These are phyloP conservation scores for Pteropus alecto DNA, from an alignment of 2,113 vertebrate genomes.

Conservation along the genomic window DNA sequence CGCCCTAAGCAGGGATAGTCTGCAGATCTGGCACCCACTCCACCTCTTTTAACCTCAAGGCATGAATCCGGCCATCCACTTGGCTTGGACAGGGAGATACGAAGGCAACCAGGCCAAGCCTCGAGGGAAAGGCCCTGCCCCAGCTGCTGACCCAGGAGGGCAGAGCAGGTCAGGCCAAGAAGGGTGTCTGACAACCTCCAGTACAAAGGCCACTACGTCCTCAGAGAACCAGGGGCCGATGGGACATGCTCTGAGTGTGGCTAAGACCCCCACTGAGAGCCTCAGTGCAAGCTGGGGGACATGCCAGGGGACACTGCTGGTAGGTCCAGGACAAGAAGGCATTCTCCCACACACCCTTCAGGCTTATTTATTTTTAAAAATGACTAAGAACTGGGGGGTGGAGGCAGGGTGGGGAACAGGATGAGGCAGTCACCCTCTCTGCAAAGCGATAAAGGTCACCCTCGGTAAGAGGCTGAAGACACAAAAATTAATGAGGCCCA, in stretches of 20 bases:
- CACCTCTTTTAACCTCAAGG: background rate
- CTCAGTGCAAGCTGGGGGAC: background rate
- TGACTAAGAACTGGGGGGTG: background rate
- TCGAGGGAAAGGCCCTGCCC: background rate
- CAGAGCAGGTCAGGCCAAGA: background rate
- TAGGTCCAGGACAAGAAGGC: background rate
- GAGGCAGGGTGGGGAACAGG: background rate
- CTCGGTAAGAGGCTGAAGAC: background rate
- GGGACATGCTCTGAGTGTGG: too few species aligned
- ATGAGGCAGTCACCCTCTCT: background rate
- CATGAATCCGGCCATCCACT: rapidly evolving
- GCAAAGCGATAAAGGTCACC: background rate
- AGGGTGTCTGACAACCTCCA: background rate
- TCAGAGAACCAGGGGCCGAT: background rate
- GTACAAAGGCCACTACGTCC: background rate
- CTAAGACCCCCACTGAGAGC: background rate
- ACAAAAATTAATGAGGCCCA: background rate
- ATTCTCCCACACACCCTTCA: background rate
- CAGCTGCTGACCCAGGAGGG: background rate
- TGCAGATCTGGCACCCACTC: background rate
- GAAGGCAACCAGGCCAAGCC: background rate
- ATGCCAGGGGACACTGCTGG: rapidly evolving
- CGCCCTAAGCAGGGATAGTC: background rate
- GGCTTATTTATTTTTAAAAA: background rate
- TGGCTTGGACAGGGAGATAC: background rate